Evolutionary conservation across 2,113 vertebrate genomes (phyloP).

Genomic region (rat (Rattus norvegicus)): GRCr8 NC_086022.1:114606501-114607000

Average conservation of each 20-base stretch:
- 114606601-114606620: neutral
- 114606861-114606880: neutral
- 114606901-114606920: neutral
- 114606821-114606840: neutral
- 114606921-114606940: neutral
- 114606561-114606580: neutral
- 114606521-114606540: neutral
- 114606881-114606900: neutral
- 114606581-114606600: neutral
- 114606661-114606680: neutral
- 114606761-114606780: no score
- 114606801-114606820: neutral
- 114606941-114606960: neutral
- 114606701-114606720: neutral
- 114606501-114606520: neutral
- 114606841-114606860: neutral
- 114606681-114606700: neutral
- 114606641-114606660: neutral
- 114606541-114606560: neutral
- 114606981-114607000: neutral
- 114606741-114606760: neutral
- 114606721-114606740: neutral
- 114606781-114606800: neutral
- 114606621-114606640: conserved; percentile 33
- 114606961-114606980: neutral